Base-by-base conservation (phyloP, 2,113 vertebrate genomes). In the Lagopus leucura region DNA sequence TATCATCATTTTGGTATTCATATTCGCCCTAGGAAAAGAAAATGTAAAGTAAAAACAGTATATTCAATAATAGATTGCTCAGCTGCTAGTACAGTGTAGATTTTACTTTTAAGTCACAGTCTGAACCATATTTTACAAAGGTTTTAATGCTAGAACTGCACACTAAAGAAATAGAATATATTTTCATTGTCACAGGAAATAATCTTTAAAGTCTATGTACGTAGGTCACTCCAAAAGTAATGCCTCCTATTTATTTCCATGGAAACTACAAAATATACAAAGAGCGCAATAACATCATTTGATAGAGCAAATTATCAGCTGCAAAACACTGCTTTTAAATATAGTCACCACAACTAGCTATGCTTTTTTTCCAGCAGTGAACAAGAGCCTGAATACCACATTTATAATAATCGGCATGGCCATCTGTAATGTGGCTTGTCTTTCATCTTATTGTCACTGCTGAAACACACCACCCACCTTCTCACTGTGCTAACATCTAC, bases 11-110 rank as follows among this genome's bases (percentile, higher is more conserved):
- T 47, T 96, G 89, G 73, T 98, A 97, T 79, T 98, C 98, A 87
- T 99, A 99, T 85, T 99, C 98, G 72, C 99, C 99, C 99, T 99
- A 82, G 4, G 89, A 78, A 95, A 95, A 81, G 14, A 90, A 91
- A 95, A 63, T 8, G 25, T 21, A 16, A 45, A 32, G 13, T 15
- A 86, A 83, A 75, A 70, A 0, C 3, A 30, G 58, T 72, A 71
- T 72, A 88, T 2, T 48, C 22, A 71, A 57, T 13, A 63, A 69
- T 63, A 78, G 0, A 8, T 63, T 82, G 4, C 2, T 88, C 18
- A 70, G 11, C 8, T 47, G 6, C 70, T 88, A 12, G 11, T 40
- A 63, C 11, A 19, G 21, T 55, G 14, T 32, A 67, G 7, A 63
- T 63, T 87, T 66, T 65, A 34, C 28, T 70, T 86, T 63, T 50